phyloP scores from a whole-genome alignment of 2,797 vertebrate species.

The Acestrorhynchus altus region DNA sequence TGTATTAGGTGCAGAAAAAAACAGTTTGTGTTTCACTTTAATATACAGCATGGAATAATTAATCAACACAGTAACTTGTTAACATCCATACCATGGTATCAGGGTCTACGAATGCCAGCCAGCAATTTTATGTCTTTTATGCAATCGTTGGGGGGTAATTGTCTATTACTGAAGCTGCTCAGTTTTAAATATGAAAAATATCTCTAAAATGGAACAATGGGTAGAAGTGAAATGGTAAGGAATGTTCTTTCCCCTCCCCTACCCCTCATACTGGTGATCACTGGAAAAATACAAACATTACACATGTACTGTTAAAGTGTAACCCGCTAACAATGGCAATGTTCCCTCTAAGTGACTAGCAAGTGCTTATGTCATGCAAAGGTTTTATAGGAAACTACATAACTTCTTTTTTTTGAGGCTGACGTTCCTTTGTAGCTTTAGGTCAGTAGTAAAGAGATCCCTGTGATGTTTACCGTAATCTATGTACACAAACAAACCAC shows the following conservation, averaged over 20 bases:
- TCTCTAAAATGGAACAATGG: conserved; percentile 22
- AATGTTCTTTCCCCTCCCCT: conserved; percentile 35
- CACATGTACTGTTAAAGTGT: conserved; percentile 63
- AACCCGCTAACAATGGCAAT: conserved; percentile 71
- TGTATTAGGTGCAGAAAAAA: background rate
- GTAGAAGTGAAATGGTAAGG: conserved; percentile 1
- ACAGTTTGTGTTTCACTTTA: background rate
- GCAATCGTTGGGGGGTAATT: conserved; percentile 5
- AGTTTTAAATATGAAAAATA: conserved; percentile 29
- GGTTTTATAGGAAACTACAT: conserved; percentile 75
- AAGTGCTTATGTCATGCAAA: conserved; percentile 71
- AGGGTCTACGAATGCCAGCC: conserved; percentile 22
- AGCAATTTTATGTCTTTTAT: conserved; percentile 23
- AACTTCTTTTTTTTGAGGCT: conserved; percentile 74
- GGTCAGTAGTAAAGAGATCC: conserved; percentile 74
- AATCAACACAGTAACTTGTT: background rate
- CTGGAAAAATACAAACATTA: conserved; percentile 62
- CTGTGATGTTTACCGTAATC: conserved; percentile 77
- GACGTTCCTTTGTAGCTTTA: conserved; percentile 76
- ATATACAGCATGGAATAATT: background rate
- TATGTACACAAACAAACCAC: conserved; percentile 75
- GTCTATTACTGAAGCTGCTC: conserved; percentile 15
- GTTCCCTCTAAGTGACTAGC: conserved; percentile 67
- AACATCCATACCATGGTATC: conserved; percentile 8
- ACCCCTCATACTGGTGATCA: conserved; percentile 61